phyloP scores from a whole-genome alignment of 2,113 vertebrate species.

The Protobothrops mucrosquamatus region DNA sequence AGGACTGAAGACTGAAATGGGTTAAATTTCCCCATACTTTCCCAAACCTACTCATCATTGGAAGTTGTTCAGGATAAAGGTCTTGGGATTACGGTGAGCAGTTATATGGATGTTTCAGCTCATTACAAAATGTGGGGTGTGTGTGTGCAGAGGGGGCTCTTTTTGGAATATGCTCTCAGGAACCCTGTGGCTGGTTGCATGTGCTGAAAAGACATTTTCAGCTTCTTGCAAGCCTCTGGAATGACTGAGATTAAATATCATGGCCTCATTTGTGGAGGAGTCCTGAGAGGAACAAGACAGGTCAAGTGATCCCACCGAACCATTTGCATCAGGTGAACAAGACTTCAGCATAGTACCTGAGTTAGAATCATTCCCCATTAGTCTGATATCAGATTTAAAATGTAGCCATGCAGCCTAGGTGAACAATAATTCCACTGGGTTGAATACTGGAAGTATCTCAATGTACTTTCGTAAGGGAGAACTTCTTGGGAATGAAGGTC shows the following conservation, averaged over 20 bases:
- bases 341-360: neutral
- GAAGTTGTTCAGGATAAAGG: neutral
- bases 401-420: neutral
- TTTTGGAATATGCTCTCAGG: neutral
- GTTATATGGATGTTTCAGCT: neutral
- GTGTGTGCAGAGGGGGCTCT: neutral
- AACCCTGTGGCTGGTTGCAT: neutral
- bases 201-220: neutral
- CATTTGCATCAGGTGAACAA: neutral
- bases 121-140: neutral
- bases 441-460: neutral
- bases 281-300: neutral
- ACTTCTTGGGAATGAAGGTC: neutral
- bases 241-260: neutral
- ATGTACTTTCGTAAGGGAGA: neutral
- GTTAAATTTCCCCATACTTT: neutral
- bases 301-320: neutral
- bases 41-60: neutral
- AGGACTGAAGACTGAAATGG: neutral
- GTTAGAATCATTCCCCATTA: neutral
- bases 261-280: neutral
- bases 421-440: neutral
- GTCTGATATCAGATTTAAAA: neutral
- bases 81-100: neutral
- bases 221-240: neutral